phyloP scores from a whole-genome alignment of 2,888 invertebrate species.

The Himalopsyche tibetana region DNA sequence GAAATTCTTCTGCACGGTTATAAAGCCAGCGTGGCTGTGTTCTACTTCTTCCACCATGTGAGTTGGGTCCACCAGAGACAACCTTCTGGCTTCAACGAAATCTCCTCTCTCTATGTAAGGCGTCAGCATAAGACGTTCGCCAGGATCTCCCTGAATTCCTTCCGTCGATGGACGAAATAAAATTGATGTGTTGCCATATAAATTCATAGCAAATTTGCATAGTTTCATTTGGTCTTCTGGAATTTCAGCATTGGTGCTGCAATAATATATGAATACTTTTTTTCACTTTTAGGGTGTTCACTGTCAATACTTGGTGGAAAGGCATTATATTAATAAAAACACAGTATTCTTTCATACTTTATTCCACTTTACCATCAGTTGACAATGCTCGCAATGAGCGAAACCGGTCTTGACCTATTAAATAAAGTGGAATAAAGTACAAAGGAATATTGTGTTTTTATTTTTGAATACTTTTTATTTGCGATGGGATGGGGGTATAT shows the following conservation, averaged over 20 bases:
- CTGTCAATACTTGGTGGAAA: too few species aligned
- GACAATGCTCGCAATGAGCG: too few species aligned
- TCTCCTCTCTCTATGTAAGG: conserved; percentile 77
- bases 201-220: neutral
- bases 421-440: too few species aligned
- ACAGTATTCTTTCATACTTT: too few species aligned
- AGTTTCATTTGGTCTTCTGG: neutral
- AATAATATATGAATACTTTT: neutral
- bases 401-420: too few species aligned
- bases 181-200: neutral
- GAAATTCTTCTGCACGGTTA: conserved; percentile 85
- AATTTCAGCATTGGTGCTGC: neutral
- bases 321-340: too few species aligned
- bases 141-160: conserved; percentile 69
- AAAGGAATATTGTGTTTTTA: too few species aligned
- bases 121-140: conserved; percentile 77
- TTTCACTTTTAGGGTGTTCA: too few species aligned
- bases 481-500: too few species aligned
- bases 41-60: conserved; percentile 72
- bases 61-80: conserved; percentile 72
- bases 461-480: neutral
- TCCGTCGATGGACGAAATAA: neutral
- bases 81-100: conserved; percentile 74
- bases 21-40: conserved; percentile 72
- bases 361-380: too few species aligned